Evolutionary conservation across 2,888 invertebrate species (phyloP), one percentile per base, ranked within the genome.

Genomic region (Leptopilina myrica): DNA sequence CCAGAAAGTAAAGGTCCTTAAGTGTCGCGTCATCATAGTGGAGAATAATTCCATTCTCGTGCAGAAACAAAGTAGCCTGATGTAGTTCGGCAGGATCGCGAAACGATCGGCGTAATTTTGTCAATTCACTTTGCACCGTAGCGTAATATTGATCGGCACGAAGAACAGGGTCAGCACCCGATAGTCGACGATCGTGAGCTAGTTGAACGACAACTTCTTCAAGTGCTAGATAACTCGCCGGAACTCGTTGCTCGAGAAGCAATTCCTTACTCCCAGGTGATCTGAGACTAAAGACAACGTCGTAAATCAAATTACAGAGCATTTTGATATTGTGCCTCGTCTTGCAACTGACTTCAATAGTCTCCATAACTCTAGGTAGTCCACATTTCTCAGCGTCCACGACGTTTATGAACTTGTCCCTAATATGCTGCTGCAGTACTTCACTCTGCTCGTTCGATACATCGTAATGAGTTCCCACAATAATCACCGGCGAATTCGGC

Each of bases 311-410:
- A 92, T 98, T 97, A 46, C 98, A 97, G 0, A 99, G 93, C 83
- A 97, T 94, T 78, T 96, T 95, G 65, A 99, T 95, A 90, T 99
- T 98, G 91, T 98, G 97, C 0, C 97, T 93, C 0, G 97, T 97
- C 89, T 96, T 97, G 90, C 96, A 96, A 88, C 96, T 96, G 26
- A 99, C 96, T 94, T 99, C 98, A 40, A 98, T 95, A 0, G 98
- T 96, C 90, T 98, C 98, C 86, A 98, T 93, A 0, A 99, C 98
- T 67, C 97, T 93, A 0, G 99, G 99, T 59, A 99, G 92, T 0
- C 99, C 99, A 84, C 97, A 95, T 92, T 99, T 99, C 90, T 99
- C 98, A 0, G 98, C 98, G 92, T 99, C 99, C 0, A 98, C 96
- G 11, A 98, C 96, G 79, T 97, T 97, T 89, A 98, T 98, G 88